Evolutionary conservation across 1,140 invertebrate genomes (phyloP).

Genomic region (Pygmarrhopalites habei): DNA sequence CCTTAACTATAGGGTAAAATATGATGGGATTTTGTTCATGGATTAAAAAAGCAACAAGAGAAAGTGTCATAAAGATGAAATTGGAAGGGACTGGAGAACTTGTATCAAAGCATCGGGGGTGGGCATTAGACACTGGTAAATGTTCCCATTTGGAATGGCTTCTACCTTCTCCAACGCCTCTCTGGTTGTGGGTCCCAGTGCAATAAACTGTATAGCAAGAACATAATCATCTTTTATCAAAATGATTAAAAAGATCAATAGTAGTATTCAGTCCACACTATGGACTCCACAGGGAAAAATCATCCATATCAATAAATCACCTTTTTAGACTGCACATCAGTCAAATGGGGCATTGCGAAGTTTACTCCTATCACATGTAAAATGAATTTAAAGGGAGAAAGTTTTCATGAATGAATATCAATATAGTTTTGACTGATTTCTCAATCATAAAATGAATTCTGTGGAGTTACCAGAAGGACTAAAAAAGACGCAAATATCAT

Average conservation of each 20-base stretch:
- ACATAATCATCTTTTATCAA: background rate
- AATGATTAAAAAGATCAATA: background rate
- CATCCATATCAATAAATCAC: background rate
- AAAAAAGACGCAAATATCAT: constrained; percentile 21
- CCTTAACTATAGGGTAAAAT: too few relatives aligned
- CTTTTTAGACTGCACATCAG: constrained; percentile 1
- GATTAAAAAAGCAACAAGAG: too few relatives aligned
- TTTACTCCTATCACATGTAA: too few relatives aligned
- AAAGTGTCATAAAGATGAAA: background rate
- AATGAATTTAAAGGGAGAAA: too few relatives aligned
- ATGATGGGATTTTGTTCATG: too few relatives aligned
- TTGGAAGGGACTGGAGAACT: background rate
- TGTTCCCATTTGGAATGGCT: background rate
- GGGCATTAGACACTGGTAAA: constrained; percentile 18
- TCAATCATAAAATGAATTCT: too few relatives aligned
- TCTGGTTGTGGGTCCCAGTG: constrained; percentile 21
- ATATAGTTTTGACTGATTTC: too few relatives aligned
- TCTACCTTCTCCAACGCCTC: constrained; percentile 8
- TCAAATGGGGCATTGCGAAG: constrained; percentile 2
- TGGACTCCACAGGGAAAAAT: background rate
- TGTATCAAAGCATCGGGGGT: constrained; percentile 14
- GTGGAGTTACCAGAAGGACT: constrained; percentile 29
- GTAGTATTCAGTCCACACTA: background rate
- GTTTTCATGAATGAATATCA: too few relatives aligned
- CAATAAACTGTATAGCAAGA: constrained; percentile 15